Percentiles rank a stretch among this genome's conserved stretches.
Evolutionary conservation across 64 coral and sea anemone species (phyloP).

Genomic region (Acropora tenuis): DNA sequence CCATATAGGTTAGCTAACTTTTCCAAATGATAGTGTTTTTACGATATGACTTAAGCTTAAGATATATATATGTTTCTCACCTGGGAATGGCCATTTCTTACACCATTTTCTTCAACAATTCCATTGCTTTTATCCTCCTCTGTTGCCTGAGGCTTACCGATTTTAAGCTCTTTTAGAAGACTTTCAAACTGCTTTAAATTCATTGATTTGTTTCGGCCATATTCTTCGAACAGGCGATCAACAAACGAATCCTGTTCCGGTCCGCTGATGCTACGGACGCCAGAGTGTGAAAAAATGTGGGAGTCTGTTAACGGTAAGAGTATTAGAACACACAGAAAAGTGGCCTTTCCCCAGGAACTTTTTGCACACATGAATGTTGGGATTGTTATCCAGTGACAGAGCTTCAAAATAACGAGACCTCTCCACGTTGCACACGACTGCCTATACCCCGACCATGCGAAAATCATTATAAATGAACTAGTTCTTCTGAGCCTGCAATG

Average conservation of each 20-base stretch:
- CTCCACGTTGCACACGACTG: too few species aligned
- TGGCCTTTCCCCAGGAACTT: background rate
- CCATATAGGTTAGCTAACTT: too few species aligned
- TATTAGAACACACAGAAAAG: background rate
- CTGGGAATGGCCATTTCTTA: constrained; percentile 4
- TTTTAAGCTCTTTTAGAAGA: constrained; percentile 61
- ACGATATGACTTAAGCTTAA: too few species aligned
- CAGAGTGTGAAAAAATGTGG: constrained; percentile 68
- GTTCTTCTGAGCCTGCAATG: too few species aligned
- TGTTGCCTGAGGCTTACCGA: constrained; percentile 29
- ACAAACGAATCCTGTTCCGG: constrained; percentile 44
- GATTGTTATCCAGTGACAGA: background rate
- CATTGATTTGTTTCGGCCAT: constrained; percentile 86
- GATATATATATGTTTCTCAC: background rate
- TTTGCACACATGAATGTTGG: background rate
- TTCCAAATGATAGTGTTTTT: too few species aligned
- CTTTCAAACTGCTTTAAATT: constrained; percentile 58
- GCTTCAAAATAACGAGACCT: background rate
- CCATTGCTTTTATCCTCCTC: background rate
- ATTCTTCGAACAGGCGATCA: constrained; percentile 71
- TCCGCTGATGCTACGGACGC: constrained; percentile 67
- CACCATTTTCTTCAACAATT: constrained; percentile 7
- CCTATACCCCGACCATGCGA: too few species aligned
- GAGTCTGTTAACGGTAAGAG: background rate
- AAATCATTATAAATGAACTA: too few species aligned